These are phyloP conservation scores for Hoplostethus mediterraneus DNA, from an alignment of 2,797 vertebrate species.

Conservation along the genomic window DNA sequence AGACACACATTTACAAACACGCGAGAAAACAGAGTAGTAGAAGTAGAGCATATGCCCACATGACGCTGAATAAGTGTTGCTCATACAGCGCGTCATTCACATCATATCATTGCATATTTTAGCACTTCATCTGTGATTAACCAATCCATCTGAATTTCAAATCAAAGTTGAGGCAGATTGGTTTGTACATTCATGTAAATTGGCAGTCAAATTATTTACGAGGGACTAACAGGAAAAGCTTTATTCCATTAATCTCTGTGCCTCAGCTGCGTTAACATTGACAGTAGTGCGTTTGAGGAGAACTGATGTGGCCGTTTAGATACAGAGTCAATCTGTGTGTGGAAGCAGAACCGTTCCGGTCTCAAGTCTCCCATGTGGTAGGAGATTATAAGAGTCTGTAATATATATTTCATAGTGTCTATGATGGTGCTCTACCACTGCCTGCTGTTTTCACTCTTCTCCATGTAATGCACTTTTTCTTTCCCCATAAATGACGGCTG, in stretches of 20 bases:
- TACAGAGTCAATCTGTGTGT: slow-evolving; percentile 11
- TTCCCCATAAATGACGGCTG: slow-evolving; percentile 12
- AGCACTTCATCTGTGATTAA: neutral
- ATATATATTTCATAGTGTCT: slow-evolving; percentile 38
- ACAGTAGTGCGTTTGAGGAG: slow-evolving; percentile 16
- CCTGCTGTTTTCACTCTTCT: slow-evolving; percentile 15
- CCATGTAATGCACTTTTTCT: slow-evolving; percentile 3
- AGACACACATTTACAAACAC: neutral
- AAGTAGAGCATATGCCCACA: neutral
- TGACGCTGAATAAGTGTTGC: neutral
- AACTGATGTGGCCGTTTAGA: slow-evolving; percentile 9
- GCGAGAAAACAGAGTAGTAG: neutral
- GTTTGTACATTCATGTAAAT: slow-evolving; percentile 4
- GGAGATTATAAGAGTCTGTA: slow-evolving; percentile 14
- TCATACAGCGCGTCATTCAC: no score
- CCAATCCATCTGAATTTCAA: neutral
- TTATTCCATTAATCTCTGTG: slow-evolving; percentile 17
- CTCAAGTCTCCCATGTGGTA: neutral
- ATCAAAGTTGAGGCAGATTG: slow-evolving; percentile 1
- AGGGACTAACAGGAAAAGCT: slow-evolving; percentile 3
- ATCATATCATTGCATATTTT: neutral
- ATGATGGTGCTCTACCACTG: neutral
- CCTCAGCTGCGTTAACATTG: slow-evolving; percentile 28
- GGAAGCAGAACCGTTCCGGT: slow-evolving; percentile 12
- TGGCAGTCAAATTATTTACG: slow-evolving; percentile 12